Evolutionary conservation across 2,888 invertebrate species (phyloP), one percentile per base, ranked within the genome.

Genomic region (Stictocephala bisonia): DNA sequence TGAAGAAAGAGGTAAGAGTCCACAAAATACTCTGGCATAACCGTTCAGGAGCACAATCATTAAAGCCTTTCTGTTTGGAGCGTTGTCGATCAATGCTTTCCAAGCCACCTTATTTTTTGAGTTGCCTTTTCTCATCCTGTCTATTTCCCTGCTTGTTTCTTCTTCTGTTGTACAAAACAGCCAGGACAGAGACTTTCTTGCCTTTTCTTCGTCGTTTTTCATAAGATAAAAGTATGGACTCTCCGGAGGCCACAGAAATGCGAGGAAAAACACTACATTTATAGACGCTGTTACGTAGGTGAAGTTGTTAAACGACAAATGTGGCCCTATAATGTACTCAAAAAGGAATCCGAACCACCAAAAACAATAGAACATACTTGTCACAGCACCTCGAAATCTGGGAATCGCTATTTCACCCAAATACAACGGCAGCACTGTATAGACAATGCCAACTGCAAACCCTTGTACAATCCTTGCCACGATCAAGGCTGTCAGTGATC

Each of bases 281-380:
- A 64, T 41, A 2, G 44, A 18, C 64, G 44, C 44, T 24, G 64
- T 64, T 41, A 64, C 41, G 64, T 64, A 64, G 26, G 64, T 64
- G 64, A 64, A 64, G 24, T 13, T 22, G 26, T 26, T 24, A 27
- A 64, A 64, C 41, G 15, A 27, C 64, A 64, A n/a, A 44, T 64
- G 64, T 4, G 64, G 64, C 2, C 64, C 64, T 1, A 64, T 44
- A 7, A 44, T 2, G 27, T 64, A 64, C 64, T 64, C 64, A 2
- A 64, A 44, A 27, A 64, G 64, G 64, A 64, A 64, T 2, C 64
- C 64, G 26, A 64, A 27, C 64, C 64, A 64, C 64, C 64, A 64
- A 27, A 44, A n/a, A 20, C 44, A 15, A 26, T 6, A 27, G 64
- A 64, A 64, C 64, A 64, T 64, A 44, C 40, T 40, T 24, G 64